Percentiles rank a stretch among this genome's conserved stretches.
These are phyloP conservation scores for Strigamia crassipes DNA, from an alignment of 2,888 invertebrate species.

Conservation along the genomic window DNA sequence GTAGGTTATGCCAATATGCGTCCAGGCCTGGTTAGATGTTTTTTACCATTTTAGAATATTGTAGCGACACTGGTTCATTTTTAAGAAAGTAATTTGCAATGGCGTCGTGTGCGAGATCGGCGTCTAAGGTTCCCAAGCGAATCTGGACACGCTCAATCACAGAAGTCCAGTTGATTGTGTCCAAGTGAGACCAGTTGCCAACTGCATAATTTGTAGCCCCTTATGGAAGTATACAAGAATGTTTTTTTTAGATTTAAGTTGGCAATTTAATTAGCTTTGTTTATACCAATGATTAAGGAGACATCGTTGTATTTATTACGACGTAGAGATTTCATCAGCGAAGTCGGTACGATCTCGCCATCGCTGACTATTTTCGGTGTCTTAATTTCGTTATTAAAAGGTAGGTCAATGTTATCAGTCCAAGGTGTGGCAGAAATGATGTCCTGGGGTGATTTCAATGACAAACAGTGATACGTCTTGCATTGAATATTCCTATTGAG, in stretches of 20 bases:
- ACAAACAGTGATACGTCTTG: background rate
- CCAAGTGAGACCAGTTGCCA: constrained; percentile 11
- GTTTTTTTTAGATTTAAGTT: background rate
- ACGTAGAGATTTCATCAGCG: background rate
- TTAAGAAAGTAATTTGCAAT: constrained; percentile 25
- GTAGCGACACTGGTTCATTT: background rate
- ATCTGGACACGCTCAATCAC: background rate
- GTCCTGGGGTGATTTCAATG: background rate
- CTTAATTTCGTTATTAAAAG: constrained; percentile 15
- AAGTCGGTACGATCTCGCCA: background rate
- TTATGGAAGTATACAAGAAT: background rate
- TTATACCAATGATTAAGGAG: background rate
- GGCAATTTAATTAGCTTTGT: background rate
- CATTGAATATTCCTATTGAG: background rate
- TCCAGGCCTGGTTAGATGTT: background rate
- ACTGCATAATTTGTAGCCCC: constrained; percentile 21
- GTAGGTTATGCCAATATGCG: too few relatives aligned
- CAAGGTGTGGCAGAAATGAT: background rate
- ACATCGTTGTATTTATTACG: constrained; percentile 1
- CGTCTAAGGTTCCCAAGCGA: background rate
- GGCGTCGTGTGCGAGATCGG: background rate
- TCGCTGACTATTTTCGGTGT: background rate
- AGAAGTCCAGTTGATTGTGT: background rate
- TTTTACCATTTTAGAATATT: constrained; percentile 30
- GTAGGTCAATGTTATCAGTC: background rate